Conservation (phyloP, 2,113 vertebrate genomes). For the Gadus macrocephalus region DNA sequence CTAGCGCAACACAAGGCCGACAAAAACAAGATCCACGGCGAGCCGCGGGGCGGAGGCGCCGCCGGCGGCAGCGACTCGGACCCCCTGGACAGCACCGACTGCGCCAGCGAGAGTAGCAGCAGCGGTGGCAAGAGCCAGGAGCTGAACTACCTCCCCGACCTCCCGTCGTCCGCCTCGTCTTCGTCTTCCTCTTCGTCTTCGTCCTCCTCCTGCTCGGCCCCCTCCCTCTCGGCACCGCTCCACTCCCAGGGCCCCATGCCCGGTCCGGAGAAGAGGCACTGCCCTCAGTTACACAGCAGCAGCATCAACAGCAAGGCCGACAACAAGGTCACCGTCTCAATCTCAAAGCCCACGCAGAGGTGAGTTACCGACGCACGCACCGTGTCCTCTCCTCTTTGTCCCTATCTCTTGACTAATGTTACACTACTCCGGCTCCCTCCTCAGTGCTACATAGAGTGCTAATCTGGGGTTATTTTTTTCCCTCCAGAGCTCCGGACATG, state of each 20-base stretch:
- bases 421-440: too few species aligned
- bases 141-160: slow-evolving; percentile 80
- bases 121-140: slow-evolving; percentile 93
- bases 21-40: slow-evolving; percentile 96
- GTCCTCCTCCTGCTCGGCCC: slow-evolving; percentile 73
- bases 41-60: slow-evolving; percentile 82
- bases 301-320: slow-evolving; percentile 53
- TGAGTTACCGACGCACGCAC: slow-evolving; percentile 41
- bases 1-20: slow-evolving; percentile 94
- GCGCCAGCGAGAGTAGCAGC: slow-evolving; percentile 93
- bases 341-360: slow-evolving; percentile 83
- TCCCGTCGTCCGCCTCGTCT: slow-evolving; percentile 78
- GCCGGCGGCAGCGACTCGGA: slow-evolving; percentile 92
- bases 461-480: slow-evolving; percentile 4
- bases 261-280: slow-evolving; percentile 79
- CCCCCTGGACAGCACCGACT: slow-evolving; percentile 93
- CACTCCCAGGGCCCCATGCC: slow-evolving; percentile 64
- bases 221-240: slow-evolving; percentile 66
- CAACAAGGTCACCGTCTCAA: slow-evolving; percentile 82
- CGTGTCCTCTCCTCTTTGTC: too few species aligned
- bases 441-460: too few species aligned
- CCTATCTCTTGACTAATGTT: too few species aligned
- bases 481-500: slow-evolving; percentile 78
- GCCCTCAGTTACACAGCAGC: slow-evolving; percentile 73
- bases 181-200: slow-evolving; percentile 64